Conservation (phyloP, 2,113 vertebrate genomes). For the Cervus canadensis region DNA sequence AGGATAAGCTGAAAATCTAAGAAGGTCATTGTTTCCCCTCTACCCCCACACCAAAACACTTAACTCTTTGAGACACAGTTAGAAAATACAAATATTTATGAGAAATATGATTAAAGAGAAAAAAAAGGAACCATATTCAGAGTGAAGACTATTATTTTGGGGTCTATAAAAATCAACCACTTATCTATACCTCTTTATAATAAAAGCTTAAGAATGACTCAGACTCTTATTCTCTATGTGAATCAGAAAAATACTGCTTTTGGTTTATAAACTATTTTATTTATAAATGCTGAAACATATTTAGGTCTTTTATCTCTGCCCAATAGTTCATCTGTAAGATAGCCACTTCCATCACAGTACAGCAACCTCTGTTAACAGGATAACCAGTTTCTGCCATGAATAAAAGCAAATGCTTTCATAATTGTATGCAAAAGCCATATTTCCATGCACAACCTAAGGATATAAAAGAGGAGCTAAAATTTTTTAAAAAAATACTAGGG, state of each 20-base stretch:
- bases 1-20: conserved; percentile 15
- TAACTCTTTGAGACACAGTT: not conserved
- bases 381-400: not conserved
- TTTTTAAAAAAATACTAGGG: not conserved
- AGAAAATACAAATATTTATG: not conserved
- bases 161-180: not conserved
- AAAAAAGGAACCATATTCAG: not conserved
- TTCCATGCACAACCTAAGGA: not conserved
- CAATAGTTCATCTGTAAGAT: not conserved
- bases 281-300: not conserved
- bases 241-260: conserved; percentile 5
- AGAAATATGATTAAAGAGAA: not conserved
- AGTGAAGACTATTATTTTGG: not conserved
- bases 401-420: conserved; percentile 38
- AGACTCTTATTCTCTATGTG: not conserved
- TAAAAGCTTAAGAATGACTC: not conserved
- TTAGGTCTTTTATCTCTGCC: not conserved
- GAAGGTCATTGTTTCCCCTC: not conserved
- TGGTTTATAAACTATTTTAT: not conserved
- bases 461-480: not conserved
- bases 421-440: not conserved
- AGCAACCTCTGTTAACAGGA: not conserved
- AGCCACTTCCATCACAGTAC: not conserved
- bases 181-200: not conserved
- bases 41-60: not conserved